These are phyloP conservation scores for Colistium nudipinnis DNA, from an alignment of 2,113 vertebrate species.

Conservation along the genomic window DNA sequence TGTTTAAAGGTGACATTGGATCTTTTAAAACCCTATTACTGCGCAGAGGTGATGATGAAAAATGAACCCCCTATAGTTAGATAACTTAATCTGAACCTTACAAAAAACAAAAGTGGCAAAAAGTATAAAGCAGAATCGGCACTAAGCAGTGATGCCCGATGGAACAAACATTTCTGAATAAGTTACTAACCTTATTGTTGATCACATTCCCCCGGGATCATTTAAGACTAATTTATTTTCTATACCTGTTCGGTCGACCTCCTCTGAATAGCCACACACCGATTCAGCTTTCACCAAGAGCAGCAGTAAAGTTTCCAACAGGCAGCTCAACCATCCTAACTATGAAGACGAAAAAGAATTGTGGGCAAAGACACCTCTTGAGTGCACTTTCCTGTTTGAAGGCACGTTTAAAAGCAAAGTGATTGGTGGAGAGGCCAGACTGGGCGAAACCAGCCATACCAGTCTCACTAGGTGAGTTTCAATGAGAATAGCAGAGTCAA, in stretches of 20 bases:
- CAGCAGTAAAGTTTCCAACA: constrained; percentile 1
- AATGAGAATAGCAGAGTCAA: constrained; percentile 13
- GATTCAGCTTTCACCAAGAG: background rate
- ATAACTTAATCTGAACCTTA: background rate
- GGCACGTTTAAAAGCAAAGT: background rate
- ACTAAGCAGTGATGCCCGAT: no score
- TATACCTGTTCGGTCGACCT: constrained; percentile 42
- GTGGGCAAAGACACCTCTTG: background rate
- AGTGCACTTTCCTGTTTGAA: constrained; percentile 1
- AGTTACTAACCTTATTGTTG: background rate
- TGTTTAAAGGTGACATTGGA: background rate
- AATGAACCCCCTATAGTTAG: background rate
- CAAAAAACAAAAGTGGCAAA: background rate
- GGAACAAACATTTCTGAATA: background rate
- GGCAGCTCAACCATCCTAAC: constrained; percentile 26
- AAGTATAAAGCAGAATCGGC: no score
- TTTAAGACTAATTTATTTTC: background rate
- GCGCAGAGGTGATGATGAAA: background rate
- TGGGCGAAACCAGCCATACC: constrained; percentile 66
- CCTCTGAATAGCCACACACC: background rate
- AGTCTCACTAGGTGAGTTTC: constrained; percentile 65
- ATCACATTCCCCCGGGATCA: background rate
- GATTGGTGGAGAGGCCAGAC: constrained; percentile 49
- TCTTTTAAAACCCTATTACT: background rate
- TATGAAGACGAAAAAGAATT: constrained; percentile 35